These are phyloP conservation scores for Nothura maculosa DNA, from an alignment of 2,797 vertebrate genomes.

Conservation along the genomic window DNA sequence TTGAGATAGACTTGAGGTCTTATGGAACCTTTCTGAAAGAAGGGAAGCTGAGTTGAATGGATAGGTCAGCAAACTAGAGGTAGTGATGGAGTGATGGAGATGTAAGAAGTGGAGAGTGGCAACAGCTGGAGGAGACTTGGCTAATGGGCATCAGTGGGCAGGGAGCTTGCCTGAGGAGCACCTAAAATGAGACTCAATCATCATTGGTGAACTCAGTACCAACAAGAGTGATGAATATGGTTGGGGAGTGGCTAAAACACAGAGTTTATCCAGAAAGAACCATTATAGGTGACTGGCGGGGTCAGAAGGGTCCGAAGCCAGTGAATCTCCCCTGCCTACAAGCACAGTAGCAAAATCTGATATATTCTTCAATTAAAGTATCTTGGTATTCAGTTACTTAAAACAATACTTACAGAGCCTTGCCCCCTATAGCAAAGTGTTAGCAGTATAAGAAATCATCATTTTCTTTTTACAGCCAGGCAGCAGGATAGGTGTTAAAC, in stretches of 20 bases:
- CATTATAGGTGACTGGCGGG: fast-evolving
- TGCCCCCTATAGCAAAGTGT: background rate
- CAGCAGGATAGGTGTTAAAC: background rate
- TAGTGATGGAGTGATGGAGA: background rate
- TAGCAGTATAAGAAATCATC: background rate
- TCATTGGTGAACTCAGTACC: background rate
- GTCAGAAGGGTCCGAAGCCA: background rate
- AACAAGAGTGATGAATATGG: fast-evolving
- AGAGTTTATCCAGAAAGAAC: background rate
- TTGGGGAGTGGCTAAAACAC: background rate
- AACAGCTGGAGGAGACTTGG: background rate
- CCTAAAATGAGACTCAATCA: background rate
- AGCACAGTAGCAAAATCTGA: background rate
- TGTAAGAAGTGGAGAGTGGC: background rate
- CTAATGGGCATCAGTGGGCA: background rate
- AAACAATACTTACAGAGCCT: background rate
- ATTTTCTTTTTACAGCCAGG: background rate
- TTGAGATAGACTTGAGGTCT: background rate
- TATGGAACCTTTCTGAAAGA: background rate
- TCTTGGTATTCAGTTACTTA: background rate
- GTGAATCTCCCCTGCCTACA: background rate
- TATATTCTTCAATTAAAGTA: background rate
- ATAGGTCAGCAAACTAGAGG: background rate
- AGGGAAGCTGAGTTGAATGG: background rate
- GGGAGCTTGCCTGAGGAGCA: background rate